These are phyloP conservation scores for Fregetta grallaria DNA, from an alignment of 2,113 vertebrate species.

Conservation along the genomic window DNA sequence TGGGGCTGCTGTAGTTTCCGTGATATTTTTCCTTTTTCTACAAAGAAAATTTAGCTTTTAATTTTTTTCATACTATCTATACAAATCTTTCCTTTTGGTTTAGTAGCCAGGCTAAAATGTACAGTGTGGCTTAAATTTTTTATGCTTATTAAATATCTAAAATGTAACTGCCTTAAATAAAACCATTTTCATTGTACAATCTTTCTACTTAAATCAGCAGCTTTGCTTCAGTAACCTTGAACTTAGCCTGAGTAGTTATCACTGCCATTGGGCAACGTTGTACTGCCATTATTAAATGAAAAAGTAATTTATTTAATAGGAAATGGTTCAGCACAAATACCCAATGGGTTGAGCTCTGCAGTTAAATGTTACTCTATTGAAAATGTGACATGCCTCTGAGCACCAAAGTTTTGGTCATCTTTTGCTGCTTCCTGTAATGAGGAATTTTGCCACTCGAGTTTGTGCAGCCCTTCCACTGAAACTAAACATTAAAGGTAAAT, in stretches of 20 bases:
- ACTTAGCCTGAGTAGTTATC: not conserved
- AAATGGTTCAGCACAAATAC: not conserved
- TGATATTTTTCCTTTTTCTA: not conserved
- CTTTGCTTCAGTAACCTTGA: slow-evolving; percentile 4
- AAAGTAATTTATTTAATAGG: not conserved
- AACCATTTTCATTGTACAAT: not conserved
- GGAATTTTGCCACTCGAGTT: not conserved
- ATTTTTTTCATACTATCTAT: not conserved
- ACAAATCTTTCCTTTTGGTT: not conserved
- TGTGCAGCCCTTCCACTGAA: not conserved
- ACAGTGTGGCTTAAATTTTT: not conserved
- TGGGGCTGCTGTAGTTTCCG: not conserved
- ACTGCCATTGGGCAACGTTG: not conserved
- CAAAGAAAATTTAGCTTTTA: not conserved
- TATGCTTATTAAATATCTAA: not conserved
- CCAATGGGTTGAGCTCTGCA: not conserved
- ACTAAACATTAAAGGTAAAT: not conserved
- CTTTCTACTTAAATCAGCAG: not conserved
- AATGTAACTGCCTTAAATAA: not conserved
- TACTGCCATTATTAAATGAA: not conserved
- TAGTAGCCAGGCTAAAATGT: not conserved
- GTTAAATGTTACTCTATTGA: not conserved
- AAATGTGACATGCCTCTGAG: not conserved
- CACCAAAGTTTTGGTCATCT: not conserved
- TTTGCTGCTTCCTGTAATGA: not conserved